Base-by-base conservation (phyloP, 2,888 invertebrate species). In the Eristalis arbustorum region DNA sequence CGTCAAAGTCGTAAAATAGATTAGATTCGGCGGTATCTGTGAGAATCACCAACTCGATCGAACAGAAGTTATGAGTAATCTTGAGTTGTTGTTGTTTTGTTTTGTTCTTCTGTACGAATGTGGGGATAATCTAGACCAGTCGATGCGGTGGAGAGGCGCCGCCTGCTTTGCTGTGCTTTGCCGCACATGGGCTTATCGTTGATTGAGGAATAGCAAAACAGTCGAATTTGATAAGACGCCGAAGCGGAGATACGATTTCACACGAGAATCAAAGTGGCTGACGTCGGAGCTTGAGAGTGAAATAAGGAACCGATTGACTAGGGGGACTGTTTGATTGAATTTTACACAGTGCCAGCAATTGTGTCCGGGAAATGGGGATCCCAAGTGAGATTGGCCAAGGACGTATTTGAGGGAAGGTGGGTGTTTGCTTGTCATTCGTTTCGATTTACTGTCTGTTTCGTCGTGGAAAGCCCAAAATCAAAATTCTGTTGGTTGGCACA, bases 11-110 rank as follows among this genome's bases (percentile, higher is more conserved):
- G 40, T 66, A 66, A 66, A 66, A 66, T 66, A 40, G 64, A 66
- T 66, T 42, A 66, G 64, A 66, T 66, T 66, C 37, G 64, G 25
- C 37, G 64, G 64, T 66, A 66, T 66, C 64, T 66, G 22, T n/a
- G 42, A 40, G 40, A 66, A 66, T 66, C 64, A 14, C 37, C 25
- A 14, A 40, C 37, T 66, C 42, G n/a, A 66, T 66, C 64, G 64
- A 42, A 66, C 64, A 42, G 64, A 40, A 66, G 40, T 69, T 59
- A 49, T 49, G 49, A 49, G 49, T 49, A 49, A 49, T 49, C 49
- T 49, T 49, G 49, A 49, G 18, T 49, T 18, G 5, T 25, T 25
- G 25, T 25, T 25, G 25, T 25, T 25, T 49, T 49, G 49, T 18
- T 49, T 49, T 8, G 18, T 49, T 49, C 18, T 49, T 49, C 18